Percentiles rank a stretch among this genome's conserved stretches.
phyloP scores from a whole-genome alignment of 2,797 vertebrate genomes.

The Hemibagrus guttatus region DNA sequence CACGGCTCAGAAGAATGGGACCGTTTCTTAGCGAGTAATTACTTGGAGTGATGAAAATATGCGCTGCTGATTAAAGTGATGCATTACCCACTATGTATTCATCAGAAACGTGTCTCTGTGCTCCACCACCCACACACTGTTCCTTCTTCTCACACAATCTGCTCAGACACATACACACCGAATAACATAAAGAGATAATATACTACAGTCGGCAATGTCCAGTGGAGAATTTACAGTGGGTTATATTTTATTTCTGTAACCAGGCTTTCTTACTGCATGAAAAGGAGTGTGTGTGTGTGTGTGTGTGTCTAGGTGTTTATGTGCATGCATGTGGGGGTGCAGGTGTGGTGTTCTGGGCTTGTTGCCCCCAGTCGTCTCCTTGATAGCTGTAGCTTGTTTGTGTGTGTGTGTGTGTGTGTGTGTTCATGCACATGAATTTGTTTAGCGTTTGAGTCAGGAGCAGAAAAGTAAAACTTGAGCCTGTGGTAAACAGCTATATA shows the following conservation, averaged over 20 bases:
- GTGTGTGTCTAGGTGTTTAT: background rate
- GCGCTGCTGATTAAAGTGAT: conserved; percentile 31
- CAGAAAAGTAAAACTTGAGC: conserved; percentile 5
- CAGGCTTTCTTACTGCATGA: background rate
- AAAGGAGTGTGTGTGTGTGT: background rate
- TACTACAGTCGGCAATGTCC: conserved; percentile 17
- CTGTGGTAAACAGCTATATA: background rate
- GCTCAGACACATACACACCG: conserved; percentile 13
- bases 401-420: background rate
- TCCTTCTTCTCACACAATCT: conserved; percentile 6
- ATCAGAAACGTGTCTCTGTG: conserved; percentile 28
- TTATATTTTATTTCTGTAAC: conserved; percentile 26
- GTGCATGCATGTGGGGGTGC: background rate
- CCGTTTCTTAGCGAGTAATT: background rate
- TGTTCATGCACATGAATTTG: background rate
- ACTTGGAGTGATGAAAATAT: conserved; percentile 10
- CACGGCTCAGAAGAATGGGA: background rate
- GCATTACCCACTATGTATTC: conserved; percentile 35
- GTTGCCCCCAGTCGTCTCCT: background rate
- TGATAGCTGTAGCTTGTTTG: background rate
- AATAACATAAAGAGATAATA: conserved; percentile 19
- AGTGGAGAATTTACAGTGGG: background rate
- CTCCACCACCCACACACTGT: conserved; percentile 22
- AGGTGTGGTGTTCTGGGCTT: background rate
- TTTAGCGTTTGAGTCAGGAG: background rate